Evolutionary conservation across 2,113 vertebrate genomes (phyloP), one percentile per base, ranked within the genome.

Genomic region (Stigmatopora argus): DNA sequence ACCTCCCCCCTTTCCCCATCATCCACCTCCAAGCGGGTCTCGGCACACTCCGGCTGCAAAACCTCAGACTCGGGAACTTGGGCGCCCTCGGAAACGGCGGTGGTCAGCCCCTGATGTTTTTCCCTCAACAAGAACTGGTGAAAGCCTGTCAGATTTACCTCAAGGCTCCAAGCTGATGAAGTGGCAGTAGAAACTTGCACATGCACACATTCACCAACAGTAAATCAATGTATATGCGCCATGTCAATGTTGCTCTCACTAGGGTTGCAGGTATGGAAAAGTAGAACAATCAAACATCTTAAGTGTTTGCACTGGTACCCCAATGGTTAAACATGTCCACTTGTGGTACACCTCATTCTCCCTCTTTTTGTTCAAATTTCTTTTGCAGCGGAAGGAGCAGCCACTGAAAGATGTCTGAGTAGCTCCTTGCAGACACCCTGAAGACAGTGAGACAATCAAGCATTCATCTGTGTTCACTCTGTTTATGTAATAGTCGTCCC

Each of bases 371-470:
- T 19, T 44, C 21, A 17, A 49, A 21, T 49, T 14, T 52, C 38
- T 59, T 61, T 11, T 17, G 18, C 51, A 60, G 64, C 70, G 67
- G 72, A 73, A 74, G 76, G 67, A 83, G 72, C 80, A 79, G 71
- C 83, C 84, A 75, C 65, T 77, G 73, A 80, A 84, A 51, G 72
- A 77, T 72, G 51, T 67, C 45, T 62, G 49, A 65, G 72, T 48
- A 70, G 71, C 81, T 87, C 75, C 79, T 86, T 72, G 80, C 76
- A 81, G 77, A 87, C 77, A 87, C 79, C 86, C 74, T 73, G 83
- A 80, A 80, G 85, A 90, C 80, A 80, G 83, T 89, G 83, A 89
- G 90, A 90, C 90, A 90, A 90, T 91, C 89, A 90, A 88, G 83
- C 82, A 86, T 86, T 83, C 79, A 81, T 88, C 78, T 81, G 86